Base-by-base conservation (phyloP, 2,888 invertebrate genomes). In the Leucoma salicis region DNA sequence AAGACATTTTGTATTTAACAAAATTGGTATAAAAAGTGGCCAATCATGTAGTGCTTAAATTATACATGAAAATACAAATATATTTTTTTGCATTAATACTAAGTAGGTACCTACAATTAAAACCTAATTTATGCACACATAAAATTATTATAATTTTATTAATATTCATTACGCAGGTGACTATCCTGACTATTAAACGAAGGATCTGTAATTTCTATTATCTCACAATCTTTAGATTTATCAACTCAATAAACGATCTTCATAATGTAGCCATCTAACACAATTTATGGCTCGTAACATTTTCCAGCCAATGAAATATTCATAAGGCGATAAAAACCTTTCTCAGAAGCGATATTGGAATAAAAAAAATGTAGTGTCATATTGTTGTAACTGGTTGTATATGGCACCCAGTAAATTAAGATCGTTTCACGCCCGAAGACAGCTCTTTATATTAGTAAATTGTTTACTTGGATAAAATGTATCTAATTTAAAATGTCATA, bases 261-360 rank as follows among this genome's bases (percentile, higher is more conserved):
- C 42, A 43, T 49, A 45, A 59, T 38, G 51, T 42, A 47, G 42
- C 34, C 44, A 53, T 53, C 44, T 55, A 51, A 49, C 35, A 46
- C 25, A 42, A 74, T 75, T 71, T 70, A 75, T 62, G 54, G 57
- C 44, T 53, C 50, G 43, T 65, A 63, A 48, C 57, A 54, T 65
- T 70, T 66, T 53, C 42, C 35, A 67, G 49, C 59, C 56, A 67
- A 70, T 75, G 67, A 69, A 75, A 71, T 76, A 78, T 77, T 75
- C 72, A 74, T 76, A 62, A 70, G 70, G 57, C 60, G 70, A 74
- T 77, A 61, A 73, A 67, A 68, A 77, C 74, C 75, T 70, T 73
- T 74, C 73, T 48, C 42, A 63, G 75, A 70, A 75, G 50, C 49
- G 50, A 46, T 31, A 32, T 45, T 57, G 61, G 63, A 56, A 40